A percentile compares a stretch with the other conserved stretches of the same genome.
Conservation (phyloP, 1,140 invertebrate genomes). For the Habropoda laboriosa region DNA sequence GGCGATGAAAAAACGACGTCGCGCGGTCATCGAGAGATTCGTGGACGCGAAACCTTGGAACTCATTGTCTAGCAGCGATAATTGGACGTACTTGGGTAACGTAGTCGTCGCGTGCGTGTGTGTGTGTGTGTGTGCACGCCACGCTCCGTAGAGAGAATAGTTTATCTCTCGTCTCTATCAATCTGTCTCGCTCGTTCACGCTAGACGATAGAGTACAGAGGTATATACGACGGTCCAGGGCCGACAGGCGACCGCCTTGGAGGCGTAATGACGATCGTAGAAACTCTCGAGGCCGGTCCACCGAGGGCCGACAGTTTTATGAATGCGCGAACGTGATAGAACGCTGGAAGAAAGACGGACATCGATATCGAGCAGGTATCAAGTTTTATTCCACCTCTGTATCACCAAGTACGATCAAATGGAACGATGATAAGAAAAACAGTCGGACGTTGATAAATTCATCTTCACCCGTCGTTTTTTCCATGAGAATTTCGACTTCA, state of each 20-base stretch:
- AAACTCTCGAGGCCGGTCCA: slow-evolving; percentile 68
- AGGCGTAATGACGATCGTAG: slow-evolving; percentile 72
- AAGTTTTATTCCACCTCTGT: background rate
- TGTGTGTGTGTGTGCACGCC: background rate
- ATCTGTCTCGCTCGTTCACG: slow-evolving; percentile 36
- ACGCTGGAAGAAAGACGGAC: slow-evolving; percentile 34
- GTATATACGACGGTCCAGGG: slow-evolving; percentile 65
- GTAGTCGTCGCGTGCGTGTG: slow-evolving; percentile 43
- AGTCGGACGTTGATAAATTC: too few species aligned
- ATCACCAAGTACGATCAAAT: background rate
- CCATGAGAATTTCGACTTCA: too few species aligned
- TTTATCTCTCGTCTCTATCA: slow-evolving; percentile 51
- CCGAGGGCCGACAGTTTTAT: slow-evolving; percentile 59
- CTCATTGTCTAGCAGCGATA: slow-evolving; percentile 61
- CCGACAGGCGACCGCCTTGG: slow-evolving; percentile 71
- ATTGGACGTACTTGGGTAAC: slow-evolving; percentile 56
- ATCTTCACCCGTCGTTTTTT: too few species aligned
- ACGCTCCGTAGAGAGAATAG: slow-evolving; percentile 40
- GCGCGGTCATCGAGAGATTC: slow-evolving; percentile 59
- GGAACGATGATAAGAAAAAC: too few species aligned
- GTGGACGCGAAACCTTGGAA: slow-evolving; percentile 56
- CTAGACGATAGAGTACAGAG: slow-evolving; percentile 46
- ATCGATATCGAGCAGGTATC: slow-evolving; percentile 40
- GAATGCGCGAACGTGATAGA: slow-evolving; percentile 54
- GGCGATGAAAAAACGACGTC: slow-evolving; percentile 28